phyloP scores from a whole-genome alignment of 2,888 invertebrate genomes.

The Rhamphomyia laevipes region DNA sequence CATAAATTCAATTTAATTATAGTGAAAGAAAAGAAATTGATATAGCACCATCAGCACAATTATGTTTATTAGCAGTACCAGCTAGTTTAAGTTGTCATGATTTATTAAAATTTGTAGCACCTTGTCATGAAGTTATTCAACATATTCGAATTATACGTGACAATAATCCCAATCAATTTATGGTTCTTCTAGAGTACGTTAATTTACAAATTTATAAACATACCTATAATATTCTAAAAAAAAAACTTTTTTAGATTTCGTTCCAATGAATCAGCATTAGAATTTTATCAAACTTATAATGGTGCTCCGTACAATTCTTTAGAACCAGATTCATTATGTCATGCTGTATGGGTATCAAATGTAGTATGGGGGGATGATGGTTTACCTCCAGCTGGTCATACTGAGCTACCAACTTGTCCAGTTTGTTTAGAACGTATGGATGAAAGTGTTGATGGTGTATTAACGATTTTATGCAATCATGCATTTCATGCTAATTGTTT shows the following conservation, averaged over 20 bases:
- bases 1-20: conserved; percentile 18
- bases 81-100: conserved; percentile 87
- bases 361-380: conserved; percentile 79
- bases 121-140: conserved; percentile 80
- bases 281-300: conserved; percentile 88
- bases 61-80: conserved; percentile 84
- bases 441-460: conserved; percentile 93
- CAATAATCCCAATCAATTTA: conserved; percentile 91
- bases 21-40: conserved; percentile 65
- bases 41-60: conserved; percentile 62
- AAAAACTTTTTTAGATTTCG: conserved; percentile 44
- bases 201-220: neutral
- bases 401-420: conserved; percentile 94
- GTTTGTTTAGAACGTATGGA: conserved; percentile 81
- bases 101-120: conserved; percentile 84
- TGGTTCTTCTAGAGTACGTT: conserved; percentile 81
- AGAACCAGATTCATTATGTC: conserved; percentile 84
- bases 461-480: conserved; percentile 97
- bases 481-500: conserved; percentile 94
- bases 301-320: conserved; percentile 87
- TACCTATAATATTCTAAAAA: neutral
- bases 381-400: conserved; percentile 60
- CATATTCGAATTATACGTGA: conserved; percentile 85
- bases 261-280: conserved; percentile 65
- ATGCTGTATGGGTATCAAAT: conserved; percentile 88